Percentiles rank a stretch among this genome's conserved stretches.
Evolutionary conservation across 2,113 vertebrate species (phyloP).

Genomic region (Paracanthobrama guichenoti): DNA sequence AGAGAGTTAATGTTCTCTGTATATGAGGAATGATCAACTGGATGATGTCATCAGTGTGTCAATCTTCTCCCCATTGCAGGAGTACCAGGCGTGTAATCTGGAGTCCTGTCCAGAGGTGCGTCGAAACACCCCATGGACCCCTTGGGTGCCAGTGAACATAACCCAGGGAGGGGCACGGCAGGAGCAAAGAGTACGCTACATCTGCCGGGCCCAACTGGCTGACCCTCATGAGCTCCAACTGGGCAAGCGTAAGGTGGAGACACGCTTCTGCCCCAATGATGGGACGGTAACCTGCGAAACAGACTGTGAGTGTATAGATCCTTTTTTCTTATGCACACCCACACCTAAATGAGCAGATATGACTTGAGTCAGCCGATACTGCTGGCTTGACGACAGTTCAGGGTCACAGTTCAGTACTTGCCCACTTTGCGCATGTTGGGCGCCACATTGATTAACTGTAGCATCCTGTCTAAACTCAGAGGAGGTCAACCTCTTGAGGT

Average conservation of each 20-base stretch:
- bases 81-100: constrained; percentile 94
- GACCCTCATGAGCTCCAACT: constrained; percentile 96
- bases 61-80: constrained; percentile 70
- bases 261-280: constrained; percentile 89
- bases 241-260: constrained; percentile 90
- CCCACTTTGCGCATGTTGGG: constrained; percentile 42
- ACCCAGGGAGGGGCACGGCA: constrained; percentile 90
- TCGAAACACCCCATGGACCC: constrained; percentile 95
- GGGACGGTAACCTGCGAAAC: constrained; percentile 89
- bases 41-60: neutral
- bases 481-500: constrained; percentile 37
- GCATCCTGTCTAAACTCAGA: constrained; percentile 56
- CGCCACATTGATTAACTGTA: constrained; percentile 68
- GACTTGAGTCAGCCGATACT: neutral
- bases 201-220: constrained; percentile 88
- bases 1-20: constrained; percentile 25
- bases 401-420: constrained; percentile 57
- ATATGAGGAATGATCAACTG: neutral
- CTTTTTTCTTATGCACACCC: neutral
- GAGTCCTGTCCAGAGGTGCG: constrained; percentile 94
- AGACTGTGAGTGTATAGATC: constrained; percentile 79
- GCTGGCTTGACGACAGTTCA: constrained; percentile 18
- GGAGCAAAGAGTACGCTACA: constrained; percentile 96
- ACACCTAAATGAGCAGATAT: neutral
- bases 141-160: constrained; percentile 94